Base-by-base conservation (phyloP, 2,797 vertebrate species). In the Saguinus oedipus region DNA sequence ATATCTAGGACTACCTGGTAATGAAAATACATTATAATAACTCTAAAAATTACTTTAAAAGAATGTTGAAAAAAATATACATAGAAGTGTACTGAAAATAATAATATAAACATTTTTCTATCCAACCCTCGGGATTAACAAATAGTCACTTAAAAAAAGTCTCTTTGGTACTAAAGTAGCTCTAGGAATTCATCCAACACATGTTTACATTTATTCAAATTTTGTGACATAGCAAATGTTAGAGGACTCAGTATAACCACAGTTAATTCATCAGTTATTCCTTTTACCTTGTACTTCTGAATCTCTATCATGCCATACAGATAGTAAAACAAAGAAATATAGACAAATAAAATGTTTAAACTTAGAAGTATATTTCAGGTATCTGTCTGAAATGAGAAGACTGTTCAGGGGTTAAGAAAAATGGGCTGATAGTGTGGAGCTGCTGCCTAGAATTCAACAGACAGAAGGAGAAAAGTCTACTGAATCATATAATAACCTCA, bases 201-300 rank as follows among this genome's bases (percentile, higher is more conserved):
- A 42, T 55, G 14, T 80, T 74, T 84, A 78, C 14, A 39, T 92
- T 93, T 94, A 53, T 85, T 95, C 72, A 78, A 90, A 53, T 61
- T 81, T 81, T 92, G 19, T 86, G 42, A 10, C 48, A 83, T 74
- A 84, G 39, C 50, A 95, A 64, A 80, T 94, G 33, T 74, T 88
- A n/a, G 88, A 61, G 20, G 20, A 79, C 44, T 90, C 61, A 42
- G 3, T 87, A 24, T 75, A 76, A 95, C 85, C 82, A 39, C 36
- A 90, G 7, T 74, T 89, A 94, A 88, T 48, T 78, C 33, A 30
- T 70, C 22, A 84, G 9, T 88, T 59, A 44, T 83, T 96, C 90
- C 50, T 86, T 94, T 91, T 82, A 46, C n/a, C 27, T 81, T 76
- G 53, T 96, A 20, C 46, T 90, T 96, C 64, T 83, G 26, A 94